Evolutionary conservation across 2,113 vertebrate species (phyloP).

Genomic region (Lophotis ruficrista): DNA sequence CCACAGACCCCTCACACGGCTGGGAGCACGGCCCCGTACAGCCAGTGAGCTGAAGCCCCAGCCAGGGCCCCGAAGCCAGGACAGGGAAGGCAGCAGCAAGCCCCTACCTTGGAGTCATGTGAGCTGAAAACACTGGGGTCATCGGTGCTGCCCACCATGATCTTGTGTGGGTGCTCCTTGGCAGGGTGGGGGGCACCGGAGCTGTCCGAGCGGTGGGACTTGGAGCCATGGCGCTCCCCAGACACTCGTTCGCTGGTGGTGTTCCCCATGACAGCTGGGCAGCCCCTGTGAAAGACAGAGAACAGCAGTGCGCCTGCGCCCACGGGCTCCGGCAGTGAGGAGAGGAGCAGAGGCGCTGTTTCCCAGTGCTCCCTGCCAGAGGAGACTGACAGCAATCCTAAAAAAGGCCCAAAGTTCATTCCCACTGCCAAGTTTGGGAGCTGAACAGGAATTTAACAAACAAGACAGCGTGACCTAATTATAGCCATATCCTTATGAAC

Average conservation of each 20-base stretch:
- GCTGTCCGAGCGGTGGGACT: conserved; percentile 86
- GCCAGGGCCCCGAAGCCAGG: neutral
- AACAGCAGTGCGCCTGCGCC: neutral
- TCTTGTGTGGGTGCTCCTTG: conserved; percentile 89
- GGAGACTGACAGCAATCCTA: neutral
- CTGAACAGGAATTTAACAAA: conserved; percentile 2
- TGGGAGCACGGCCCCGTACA: neutral
- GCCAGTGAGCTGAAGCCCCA: neutral
- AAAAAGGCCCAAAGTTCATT: conserved; percentile 8
- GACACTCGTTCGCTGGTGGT: conserved; percentile 89
- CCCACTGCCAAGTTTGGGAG: neutral
- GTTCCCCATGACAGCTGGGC: conserved; percentile 86
- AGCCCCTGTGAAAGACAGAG: neutral
- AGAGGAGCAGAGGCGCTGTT: neutral
- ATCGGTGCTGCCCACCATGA: conserved; percentile 95
- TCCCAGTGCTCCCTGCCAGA: neutral
- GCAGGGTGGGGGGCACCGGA: conserved; percentile 63
- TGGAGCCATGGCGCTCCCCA: conserved; percentile 88
- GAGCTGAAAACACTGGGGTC: conserved; percentile 94
- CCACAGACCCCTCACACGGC: neutral
- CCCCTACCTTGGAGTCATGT: conserved; percentile 86
- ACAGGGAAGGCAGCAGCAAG: neutral
- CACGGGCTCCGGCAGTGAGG: accelerated
- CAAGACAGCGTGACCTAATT: conserved; percentile 40
- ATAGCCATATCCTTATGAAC: neutral